Evolutionary conservation across 2,113 vertebrate genomes (phyloP), one percentile per base, ranked within the genome.

Genomic region (Dermatemys mawii): DNA sequence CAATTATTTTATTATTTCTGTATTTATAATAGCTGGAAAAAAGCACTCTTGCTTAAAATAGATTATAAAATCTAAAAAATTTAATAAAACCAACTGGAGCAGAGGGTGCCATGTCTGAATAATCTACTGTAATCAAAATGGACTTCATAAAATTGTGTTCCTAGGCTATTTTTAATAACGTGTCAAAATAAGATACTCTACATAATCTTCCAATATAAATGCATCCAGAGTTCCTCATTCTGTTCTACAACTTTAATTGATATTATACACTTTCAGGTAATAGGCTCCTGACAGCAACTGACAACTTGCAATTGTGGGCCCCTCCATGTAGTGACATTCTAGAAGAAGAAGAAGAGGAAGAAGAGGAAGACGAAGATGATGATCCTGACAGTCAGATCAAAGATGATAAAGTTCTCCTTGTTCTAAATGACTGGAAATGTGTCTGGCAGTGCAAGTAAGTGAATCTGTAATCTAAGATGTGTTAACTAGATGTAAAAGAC

Each of bases 381-480:
- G 98, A 99, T 96, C 97, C 98, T 94, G 98, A 98, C 83, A 96
- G 90, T 85, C 98, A 98, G 95, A 88, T 95, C 88, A 98, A 92
- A 54, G 99, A 99, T 81, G 99, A 99, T 97, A 99, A 98, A 98
- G 95, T 98, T 90, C 98, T 98, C 75, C 99, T 98, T 1, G 95
- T 98, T 97, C 98, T 99, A 93, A 99, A 98, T 95, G 99, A 99
- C 97, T 99, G 99, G 99, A 99, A 99, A 94, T 99, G 99, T 95
- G 95, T 99, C 96, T 99, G 99, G 99, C 99, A 99, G 97, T 99
- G 99, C 99, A 99, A 99, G 99, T 99, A 97, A 93, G 99, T 98
- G 76, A 78, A 81, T 88, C 81, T 84, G 85, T 84, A 26, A 81
- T 78, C 78, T 84, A 86, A 93, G 67, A 88, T 6, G 81, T 67